Evolutionary conservation across 2,888 invertebrate genomes (phyloP).

Genomic region (Scaeva pyrastri): DNA sequence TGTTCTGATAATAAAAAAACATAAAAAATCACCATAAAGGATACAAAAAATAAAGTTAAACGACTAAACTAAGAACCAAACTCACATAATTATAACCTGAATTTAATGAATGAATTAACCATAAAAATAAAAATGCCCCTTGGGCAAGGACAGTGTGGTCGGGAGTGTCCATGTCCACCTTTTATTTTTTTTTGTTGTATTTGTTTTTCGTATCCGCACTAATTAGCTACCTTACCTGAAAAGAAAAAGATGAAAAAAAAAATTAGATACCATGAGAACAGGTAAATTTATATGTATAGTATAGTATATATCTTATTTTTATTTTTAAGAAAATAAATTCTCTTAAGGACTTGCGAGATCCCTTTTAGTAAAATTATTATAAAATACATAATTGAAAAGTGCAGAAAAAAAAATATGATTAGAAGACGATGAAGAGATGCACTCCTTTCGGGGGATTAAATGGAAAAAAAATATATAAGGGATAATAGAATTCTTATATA

Average conservation of each 20-base stretch:
- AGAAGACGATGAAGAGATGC: conserved; percentile 15
- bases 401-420: conserved; percentile 67
- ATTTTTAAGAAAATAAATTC: conserved; percentile 53
- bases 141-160: conserved; percentile 5
- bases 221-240: conserved; percentile 73
- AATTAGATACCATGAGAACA: conserved; percentile 30
- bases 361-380: conserved; percentile 28
- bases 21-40: conserved; percentile 5
- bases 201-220: conserved; percentile 25
- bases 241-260: conserved; percentile 19
- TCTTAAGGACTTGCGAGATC: conserved; percentile 16
- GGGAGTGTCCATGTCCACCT: conserved; percentile 1
- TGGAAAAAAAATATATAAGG: neutral
- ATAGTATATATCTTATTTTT: conserved; percentile 11
- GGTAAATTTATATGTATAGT: conserved; percentile 23
- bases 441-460: conserved; percentile 15
- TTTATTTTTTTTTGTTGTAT: conserved; percentile 26
- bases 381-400: conserved; percentile 54
- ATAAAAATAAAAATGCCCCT: conserved; percentile 4
- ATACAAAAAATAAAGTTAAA: conserved; percentile 29
- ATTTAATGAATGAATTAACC: conserved; percentile 51
- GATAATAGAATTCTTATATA: neutral
- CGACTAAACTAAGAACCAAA: conserved; percentile 4
- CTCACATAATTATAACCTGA: conserved; percentile 31
- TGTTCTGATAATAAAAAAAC: conserved; percentile 16